Base-by-base conservation (phyloP, 2,113 vertebrate genomes). In the Caloenas nicobarica region DNA sequence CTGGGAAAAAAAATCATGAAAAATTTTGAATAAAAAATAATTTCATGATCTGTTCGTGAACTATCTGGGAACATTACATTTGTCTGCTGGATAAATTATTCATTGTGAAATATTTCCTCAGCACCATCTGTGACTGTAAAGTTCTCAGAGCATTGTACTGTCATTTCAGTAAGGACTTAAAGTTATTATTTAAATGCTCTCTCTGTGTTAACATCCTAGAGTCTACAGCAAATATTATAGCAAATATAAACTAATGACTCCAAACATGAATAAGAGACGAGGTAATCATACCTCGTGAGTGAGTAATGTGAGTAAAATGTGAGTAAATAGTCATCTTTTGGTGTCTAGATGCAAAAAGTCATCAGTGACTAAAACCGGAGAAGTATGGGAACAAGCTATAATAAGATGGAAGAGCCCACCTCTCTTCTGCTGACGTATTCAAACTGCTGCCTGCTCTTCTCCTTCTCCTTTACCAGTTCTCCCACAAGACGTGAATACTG, bases 61-160 rank as follows among this genome's bases (percentile, higher is more conserved):
- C 50, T 70, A 95, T 25, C 50, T 85, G 46, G 19, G 53, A 94
- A 77, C 31, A 60, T 83, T 76, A 44, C 10, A 81, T 89, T 93
- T 93, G 28, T 89, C 42, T 95, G 46, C 29, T 69, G 28, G 54
- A 94, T 89, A 96, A 95, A 95, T 88, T 92, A 93, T 93, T 97
- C 78, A 71, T 86, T 88, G 65, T 89, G 61, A 97, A 96, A 54
- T 81, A 83, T 91, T 97, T 96, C n/a, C 77, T 93, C 74, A 88
- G 68, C 23, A 91, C 46, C 74, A 89, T 89, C 95, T 95, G 81
- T 84, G 74, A 89, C 40, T 70, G 40, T 84, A 66, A 92, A 70
- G 28, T 89, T 96, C 61, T 89, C 51, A 88, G 72, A 93, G 42
- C 69, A 80, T n/a, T 91, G 17, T 88, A 71, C 79, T 86, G 42